These are phyloP conservation scores for Trachelipus rathkii DNA, from an alignment of 1,140 invertebrate species.

Conservation along the genomic window DNA sequence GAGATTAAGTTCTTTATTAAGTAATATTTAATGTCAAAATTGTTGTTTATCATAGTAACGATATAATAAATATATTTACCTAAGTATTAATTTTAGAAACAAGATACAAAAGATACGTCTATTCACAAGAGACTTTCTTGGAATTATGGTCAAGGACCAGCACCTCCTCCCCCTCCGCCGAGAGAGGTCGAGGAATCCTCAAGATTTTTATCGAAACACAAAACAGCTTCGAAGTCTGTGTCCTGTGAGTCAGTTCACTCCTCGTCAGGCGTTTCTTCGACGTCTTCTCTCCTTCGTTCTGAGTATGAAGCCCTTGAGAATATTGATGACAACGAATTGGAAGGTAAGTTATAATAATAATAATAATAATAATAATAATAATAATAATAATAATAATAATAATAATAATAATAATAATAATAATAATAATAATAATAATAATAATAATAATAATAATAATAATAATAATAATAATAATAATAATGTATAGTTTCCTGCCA, in stretches of 20 bases:
- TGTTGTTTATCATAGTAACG: not conserved
- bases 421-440: not conserved
- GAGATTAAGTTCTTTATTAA: not conserved
- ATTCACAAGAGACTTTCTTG: conserved; percentile 65
- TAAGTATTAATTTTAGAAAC: conserved; percentile 51
- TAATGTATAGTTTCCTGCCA: conserved; percentile 6
- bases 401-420: not conserved
- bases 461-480: not conserved
- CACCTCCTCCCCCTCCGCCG: conserved; percentile 38
- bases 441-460: not conserved
- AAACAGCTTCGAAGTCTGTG: conserved; percentile 42
- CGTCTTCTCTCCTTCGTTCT: conserved; percentile 53
- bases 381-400: not conserved
- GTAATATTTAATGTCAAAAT: not conserved
- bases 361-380: not conserved
- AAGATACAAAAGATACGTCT: conserved; percentile 56
- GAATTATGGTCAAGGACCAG: conserved; percentile 57
- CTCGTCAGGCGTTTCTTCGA: conserved; percentile 58
- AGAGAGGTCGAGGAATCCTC: conserved; percentile 23
- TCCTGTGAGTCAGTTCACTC: conserved; percentile 55
- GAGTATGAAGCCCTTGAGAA: conserved; percentile 47
- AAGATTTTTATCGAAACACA: conserved; percentile 35
- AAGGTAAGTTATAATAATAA: conserved; percentile 16
- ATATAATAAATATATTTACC: not conserved
- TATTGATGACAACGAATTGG: conserved; percentile 41